phyloP scores from a whole-genome alignment of 1,140 invertebrate species.

The Druon quercuslanigerum region DNA sequence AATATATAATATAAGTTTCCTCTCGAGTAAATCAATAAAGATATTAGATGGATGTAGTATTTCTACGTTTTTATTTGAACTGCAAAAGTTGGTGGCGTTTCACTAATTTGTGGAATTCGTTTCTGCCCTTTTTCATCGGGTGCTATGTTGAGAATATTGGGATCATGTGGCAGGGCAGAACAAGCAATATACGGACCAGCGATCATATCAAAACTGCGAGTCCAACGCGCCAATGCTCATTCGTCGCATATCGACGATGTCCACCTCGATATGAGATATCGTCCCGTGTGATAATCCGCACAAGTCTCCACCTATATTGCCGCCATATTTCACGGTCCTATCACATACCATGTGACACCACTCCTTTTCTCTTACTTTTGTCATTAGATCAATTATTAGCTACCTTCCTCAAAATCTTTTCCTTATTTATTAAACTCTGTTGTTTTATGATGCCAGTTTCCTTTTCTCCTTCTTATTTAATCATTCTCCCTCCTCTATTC shows the following conservation, averaged over 20 bases:
- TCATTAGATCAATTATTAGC: slow-evolving; percentile 19
- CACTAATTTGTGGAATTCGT: slow-evolving; percentile 38
- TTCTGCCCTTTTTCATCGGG: slow-evolving; percentile 33
- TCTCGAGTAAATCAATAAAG: neutral
- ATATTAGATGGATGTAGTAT: neutral
- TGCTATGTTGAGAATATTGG: slow-evolving; percentile 65
- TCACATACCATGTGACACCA: slow-evolving; percentile 68
- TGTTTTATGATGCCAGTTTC: neutral
- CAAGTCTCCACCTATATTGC: slow-evolving; percentile 71
- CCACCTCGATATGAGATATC: slow-evolving; percentile 74
- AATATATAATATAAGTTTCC: neutral
- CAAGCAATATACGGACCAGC: slow-evolving; percentile 67
- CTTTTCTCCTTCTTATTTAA: no score
- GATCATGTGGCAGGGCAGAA: slow-evolving; percentile 58
- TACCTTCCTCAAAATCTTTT: neutral
- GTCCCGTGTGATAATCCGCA: slow-evolving; percentile 68
- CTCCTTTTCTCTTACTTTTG: slow-evolving; percentile 42
- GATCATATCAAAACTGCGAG: slow-evolving; percentile 65
- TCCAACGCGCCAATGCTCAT: slow-evolving; percentile 69
- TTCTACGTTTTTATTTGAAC: neutral
- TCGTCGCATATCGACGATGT: slow-evolving; percentile 75
- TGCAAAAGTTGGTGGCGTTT: slow-evolving; percentile 16
- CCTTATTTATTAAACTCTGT: neutral
- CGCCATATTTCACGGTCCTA: slow-evolving; percentile 70
- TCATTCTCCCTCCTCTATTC: no score